A percentile compares a stretch with the other conserved stretches of the same genome.
phyloP scores from a whole-genome alignment of 2,888 invertebrate species.

The Gerosis bhagava region DNA sequence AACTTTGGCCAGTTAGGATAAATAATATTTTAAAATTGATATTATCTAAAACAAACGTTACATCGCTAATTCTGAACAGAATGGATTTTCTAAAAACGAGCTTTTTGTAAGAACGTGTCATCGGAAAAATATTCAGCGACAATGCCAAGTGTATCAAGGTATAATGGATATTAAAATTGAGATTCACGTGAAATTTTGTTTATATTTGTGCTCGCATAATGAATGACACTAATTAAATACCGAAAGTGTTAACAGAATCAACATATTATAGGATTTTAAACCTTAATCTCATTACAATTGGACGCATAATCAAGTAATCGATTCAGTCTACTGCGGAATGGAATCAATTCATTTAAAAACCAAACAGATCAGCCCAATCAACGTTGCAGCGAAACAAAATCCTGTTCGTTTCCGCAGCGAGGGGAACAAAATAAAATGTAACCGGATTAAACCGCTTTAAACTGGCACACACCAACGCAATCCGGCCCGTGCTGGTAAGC shows the following conservation, averaged over 20 bases:
- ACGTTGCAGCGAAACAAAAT: slow-evolving; percentile 22
- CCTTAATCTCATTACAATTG: slow-evolving; percentile 23
- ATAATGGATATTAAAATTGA: slow-evolving; percentile 13
- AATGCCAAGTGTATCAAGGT: too few species aligned
- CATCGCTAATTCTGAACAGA: too few species aligned
- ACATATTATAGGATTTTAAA: slow-evolving; percentile 16
- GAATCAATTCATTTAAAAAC: slow-evolving; percentile 24
- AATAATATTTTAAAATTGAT: too few species aligned
- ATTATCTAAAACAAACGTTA: too few species aligned
- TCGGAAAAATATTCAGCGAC: too few species aligned
- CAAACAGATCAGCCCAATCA: slow-evolving; percentile 25
- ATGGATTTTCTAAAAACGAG: too few species aligned
- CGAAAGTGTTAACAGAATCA: slow-evolving; percentile 23
- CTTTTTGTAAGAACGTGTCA: too few species aligned
- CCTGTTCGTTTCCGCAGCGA: slow-evolving; percentile 15
- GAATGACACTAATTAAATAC: slow-evolving; percentile 23
- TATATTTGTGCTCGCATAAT: slow-evolving; percentile 17
- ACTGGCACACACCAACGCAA: slow-evolving; percentile 15
- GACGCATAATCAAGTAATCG: slow-evolving; percentile 18
- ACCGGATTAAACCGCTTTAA: slow-evolving; percentile 21
- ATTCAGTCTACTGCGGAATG: slow-evolving; percentile 11
- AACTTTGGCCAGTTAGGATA: too few species aligned
- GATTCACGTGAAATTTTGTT: slow-evolving; percentile 16
- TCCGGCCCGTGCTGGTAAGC: slow-evolving; percentile 11
- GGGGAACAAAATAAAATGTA: slow-evolving; percentile 22